Conservation (phyloP, 2,797 vertebrate genomes). For the Falco peregrinus region DNA sequence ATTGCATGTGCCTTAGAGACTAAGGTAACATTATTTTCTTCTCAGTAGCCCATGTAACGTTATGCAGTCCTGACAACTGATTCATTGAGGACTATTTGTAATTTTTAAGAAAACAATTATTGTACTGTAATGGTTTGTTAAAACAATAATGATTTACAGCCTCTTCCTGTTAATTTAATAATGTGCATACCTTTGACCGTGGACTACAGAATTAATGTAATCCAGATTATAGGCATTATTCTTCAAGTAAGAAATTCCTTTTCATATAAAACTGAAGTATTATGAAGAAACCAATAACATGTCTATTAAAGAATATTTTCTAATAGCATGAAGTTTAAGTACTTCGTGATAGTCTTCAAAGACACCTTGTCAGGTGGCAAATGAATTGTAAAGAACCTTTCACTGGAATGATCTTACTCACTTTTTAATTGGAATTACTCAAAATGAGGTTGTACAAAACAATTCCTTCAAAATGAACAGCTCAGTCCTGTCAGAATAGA, state of each 20-base stretch:
- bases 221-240: not conserved
- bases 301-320: not conserved
- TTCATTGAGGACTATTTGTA: not conserved
- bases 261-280: not conserved
- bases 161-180: not conserved
- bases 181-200: not conserved
- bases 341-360: not conserved
- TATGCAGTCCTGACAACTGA: not conserved
- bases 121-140: not conserved
- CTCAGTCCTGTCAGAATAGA: not conserved
- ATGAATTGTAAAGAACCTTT: not conserved
- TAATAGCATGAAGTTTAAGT: not conserved
- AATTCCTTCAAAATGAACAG: not conserved
- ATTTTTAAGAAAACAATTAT: not conserved
- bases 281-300: not conserved
- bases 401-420: not conserved
- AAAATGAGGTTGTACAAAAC: conserved; percentile 4
- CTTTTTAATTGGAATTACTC: conserved; percentile 9
- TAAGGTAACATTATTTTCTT: not conserved
- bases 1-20: not conserved
- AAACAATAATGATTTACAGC: not conserved
- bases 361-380: not conserved
- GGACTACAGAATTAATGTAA: not conserved
- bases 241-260: not conserved
- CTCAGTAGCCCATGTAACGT: not conserved